Conservation (phyloP, 1,140 invertebrate species). For the Littorina saxatilis region DNA sequence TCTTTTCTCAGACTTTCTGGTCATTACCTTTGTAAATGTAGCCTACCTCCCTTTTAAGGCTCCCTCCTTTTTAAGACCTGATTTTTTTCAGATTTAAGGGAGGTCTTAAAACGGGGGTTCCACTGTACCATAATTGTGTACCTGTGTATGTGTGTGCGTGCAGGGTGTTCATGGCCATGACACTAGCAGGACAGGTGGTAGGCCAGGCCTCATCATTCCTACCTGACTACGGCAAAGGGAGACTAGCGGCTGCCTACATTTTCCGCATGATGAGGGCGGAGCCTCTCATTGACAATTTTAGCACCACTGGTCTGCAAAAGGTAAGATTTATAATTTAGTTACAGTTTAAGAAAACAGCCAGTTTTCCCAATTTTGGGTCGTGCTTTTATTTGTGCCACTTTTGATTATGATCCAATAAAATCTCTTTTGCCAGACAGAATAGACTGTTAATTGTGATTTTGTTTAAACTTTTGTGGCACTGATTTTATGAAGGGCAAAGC, state of each 20-base stretch:
- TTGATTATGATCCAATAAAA: neutral
- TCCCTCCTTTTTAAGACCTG: no score
- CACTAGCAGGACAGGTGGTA: constrained; percentile 61
- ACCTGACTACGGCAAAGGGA: constrained; percentile 77
- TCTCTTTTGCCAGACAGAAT: no score
- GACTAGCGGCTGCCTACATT: constrained; percentile 73
- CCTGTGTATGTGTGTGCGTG: constrained; percentile 34
- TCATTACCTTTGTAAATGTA: no score
- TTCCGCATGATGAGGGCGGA: constrained; percentile 74
- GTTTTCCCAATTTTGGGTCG: neutral
- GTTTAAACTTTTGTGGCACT: no score
- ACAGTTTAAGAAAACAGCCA: neutral
- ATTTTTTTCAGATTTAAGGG: no score
- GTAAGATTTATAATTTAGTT: no score
- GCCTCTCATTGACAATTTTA: constrained; percentile 74
- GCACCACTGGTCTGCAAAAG: constrained; percentile 64
- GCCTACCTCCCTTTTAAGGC: no score
- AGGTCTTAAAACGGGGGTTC: no score
- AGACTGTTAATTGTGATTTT: no score
- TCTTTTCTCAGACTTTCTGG: no score
- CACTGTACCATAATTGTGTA: no score
- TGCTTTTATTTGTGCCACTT: neutral
- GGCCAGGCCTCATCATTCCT: constrained; percentile 76
- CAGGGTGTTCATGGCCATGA: constrained; percentile 69
- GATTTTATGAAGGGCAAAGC: no score